Base-by-base conservation (phyloP, 2,797 vertebrate species). In the Arctocebus calabarensis region DNA sequence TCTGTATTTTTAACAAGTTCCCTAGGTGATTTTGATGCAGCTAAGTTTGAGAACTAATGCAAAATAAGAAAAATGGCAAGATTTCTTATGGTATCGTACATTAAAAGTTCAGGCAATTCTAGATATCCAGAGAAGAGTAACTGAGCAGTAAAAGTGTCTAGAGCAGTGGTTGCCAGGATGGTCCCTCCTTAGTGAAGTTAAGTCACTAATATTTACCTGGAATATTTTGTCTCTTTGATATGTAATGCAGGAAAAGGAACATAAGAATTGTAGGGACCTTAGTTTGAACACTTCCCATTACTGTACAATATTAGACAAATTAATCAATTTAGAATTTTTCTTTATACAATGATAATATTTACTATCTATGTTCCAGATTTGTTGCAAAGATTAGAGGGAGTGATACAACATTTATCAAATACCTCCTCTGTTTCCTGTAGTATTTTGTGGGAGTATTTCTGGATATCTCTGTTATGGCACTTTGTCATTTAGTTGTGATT, bases 171-270 rank as follows among this genome's bases (percentile, higher is more conserved):
- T 84, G 70, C 77, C 79, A 17, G 57, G 23, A 32, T 22, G 78
- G 48, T 32, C 5, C 37, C 57, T 83, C 45, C 43, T 88, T 79
- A 88, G 77, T 84, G 71, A 77, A 92, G 62, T 8, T 8, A 73
- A 64, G 34, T 64, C 59, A n/a, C 43, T 71, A 57, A 55, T 78
- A 61, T 23, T 78, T 62, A 79, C 2, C 45, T 82, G 82, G 82
- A 91, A 22, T 93, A 81, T 64, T 91, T 88, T 74, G 48, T 93
- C 8, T 84, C 19, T 93, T 84, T 95, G 82, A 68, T 9, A 37
- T 81, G 3, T 55, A 82, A 62, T 48, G 2, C 83, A 55, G 22
- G 52, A 8, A 81, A 84, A 82, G 88, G n/a, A 94, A 9, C n/a
- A 27, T 75, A 84, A 85, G 37, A 70, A 88, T 91, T 84, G 20